Conservation (phyloP, 2,113 vertebrate genomes). For the Phoenicopterus ruber region DNA sequence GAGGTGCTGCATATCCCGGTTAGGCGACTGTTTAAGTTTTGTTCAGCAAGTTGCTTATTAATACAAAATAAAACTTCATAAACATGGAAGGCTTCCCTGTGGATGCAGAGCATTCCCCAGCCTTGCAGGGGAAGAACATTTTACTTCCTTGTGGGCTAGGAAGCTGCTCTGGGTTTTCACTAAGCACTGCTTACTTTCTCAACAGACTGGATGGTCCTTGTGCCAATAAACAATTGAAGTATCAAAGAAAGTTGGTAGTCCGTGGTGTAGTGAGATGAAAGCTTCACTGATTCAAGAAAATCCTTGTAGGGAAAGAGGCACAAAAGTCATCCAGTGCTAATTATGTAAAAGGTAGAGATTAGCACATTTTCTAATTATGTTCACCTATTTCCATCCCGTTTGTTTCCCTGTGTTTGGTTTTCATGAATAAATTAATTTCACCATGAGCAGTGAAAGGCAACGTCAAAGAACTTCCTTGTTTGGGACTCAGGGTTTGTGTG, state of each 20-base stretch:
- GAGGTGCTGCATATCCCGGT: neutral
- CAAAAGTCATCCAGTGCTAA: neutral
- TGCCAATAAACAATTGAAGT: neutral
- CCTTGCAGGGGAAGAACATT: neutral
- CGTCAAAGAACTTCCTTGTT: neutral
- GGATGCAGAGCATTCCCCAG: neutral
- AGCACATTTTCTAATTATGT: neutral
- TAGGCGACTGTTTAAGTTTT: neutral
- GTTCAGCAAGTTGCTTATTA: neutral
- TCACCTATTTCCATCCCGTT: neutral
- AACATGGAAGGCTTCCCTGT: neutral
- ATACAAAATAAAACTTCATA: neutral
- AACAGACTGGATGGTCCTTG: neutral
- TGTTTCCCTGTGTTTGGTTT: neutral
- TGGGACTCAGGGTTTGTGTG: neutral
- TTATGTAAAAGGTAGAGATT: neutral
- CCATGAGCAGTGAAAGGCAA: neutral
- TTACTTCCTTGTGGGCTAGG: neutral
- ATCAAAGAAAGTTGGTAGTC: neutral
- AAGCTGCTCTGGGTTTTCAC: neutral
- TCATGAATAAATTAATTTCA: neutral
- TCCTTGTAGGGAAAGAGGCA: neutral
- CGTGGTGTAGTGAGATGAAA: rapidly evolving
- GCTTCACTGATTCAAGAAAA: neutral
- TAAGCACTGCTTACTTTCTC: neutral